Evolutionary conservation across 1,140 invertebrate genomes (phyloP).

Genomic region (Formica selysi): DNA sequence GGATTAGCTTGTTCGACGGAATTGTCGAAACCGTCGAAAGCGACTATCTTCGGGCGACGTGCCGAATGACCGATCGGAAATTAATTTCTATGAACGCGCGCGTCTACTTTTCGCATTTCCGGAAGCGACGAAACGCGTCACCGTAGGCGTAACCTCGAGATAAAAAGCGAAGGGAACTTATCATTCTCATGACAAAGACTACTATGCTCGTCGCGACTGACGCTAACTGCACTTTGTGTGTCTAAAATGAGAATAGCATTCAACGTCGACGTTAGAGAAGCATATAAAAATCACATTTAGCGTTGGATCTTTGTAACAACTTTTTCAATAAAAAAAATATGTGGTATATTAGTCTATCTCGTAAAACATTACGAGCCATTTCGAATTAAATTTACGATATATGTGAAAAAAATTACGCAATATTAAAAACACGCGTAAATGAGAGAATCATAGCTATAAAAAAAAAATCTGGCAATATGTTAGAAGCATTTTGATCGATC

Average conservation of each 20-base stretch:
- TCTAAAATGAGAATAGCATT: constrained; percentile 6
- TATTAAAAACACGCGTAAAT: not conserved
- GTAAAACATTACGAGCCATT: not conserved
- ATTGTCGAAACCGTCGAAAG: constrained; percentile 62
- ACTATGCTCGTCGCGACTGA: constrained; percentile 6
- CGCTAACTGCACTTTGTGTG: not conserved
- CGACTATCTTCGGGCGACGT: constrained; percentile 54
- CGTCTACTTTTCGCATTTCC: constrained; percentile 44
- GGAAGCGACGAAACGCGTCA: constrained; percentile 54
- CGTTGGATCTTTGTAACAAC: not conserved
- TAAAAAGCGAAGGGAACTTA: constrained; percentile 31
- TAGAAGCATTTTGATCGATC: not conserved
- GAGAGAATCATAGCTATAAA: not conserved
- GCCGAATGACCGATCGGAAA: constrained; percentile 53
- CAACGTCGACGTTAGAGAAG: not conserved
- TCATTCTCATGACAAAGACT: constrained; percentile 11
- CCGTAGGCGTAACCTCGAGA: constrained; percentile 29
- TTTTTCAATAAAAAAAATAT: not conserved
- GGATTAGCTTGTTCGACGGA: constrained; percentile 58
- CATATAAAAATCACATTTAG: not conserved
- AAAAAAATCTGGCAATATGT: not conserved
- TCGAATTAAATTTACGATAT: not conserved
- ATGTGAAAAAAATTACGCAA: not conserved
- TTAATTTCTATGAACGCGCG: constrained; percentile 62
- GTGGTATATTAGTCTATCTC: not conserved